phyloP scores from a whole-genome alignment of 1,140 invertebrate species.

The Drosophila serrata region DNA sequence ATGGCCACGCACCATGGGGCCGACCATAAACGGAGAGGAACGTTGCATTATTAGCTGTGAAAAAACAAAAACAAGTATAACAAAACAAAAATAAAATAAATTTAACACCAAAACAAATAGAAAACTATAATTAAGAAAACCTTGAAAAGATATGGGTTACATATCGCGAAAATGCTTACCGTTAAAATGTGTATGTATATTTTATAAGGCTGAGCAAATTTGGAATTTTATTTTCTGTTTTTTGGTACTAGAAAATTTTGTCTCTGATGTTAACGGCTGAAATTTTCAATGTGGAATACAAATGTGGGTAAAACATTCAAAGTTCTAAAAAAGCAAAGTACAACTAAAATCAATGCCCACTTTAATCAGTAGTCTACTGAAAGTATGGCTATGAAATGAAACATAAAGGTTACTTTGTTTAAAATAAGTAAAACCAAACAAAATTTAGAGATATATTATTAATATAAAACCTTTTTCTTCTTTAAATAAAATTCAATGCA shows the following conservation, averaged over 20 bases:
- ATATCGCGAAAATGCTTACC: too few relatives aligned
- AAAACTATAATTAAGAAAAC: too few relatives aligned
- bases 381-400: background rate
- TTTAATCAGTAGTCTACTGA: background rate
- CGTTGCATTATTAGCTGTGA: constrained; percentile 11
- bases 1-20: background rate
- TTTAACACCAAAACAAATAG: too few relatives aligned
- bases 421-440: too few relatives aligned
- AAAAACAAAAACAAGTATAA: too few relatives aligned
- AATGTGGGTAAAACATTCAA: background rate
- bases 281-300: constrained; percentile 10
- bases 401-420: background rate
- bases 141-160: too few relatives aligned
- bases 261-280: constrained; percentile 7
- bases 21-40: background rate
- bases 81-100: fast-evolving
- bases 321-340: background rate
- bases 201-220: background rate
- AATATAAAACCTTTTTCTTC: too few relatives aligned
- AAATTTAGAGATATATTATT: too few relatives aligned
- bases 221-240: constrained; percentile 9
- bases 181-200: background rate
- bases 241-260: constrained; percentile 21
- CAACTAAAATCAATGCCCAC: constrained; percentile 8
- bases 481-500: too few relatives aligned